Conservation (phyloP, 2,888 invertebrate genomes). For the Drosophila glabriapex region DNA sequence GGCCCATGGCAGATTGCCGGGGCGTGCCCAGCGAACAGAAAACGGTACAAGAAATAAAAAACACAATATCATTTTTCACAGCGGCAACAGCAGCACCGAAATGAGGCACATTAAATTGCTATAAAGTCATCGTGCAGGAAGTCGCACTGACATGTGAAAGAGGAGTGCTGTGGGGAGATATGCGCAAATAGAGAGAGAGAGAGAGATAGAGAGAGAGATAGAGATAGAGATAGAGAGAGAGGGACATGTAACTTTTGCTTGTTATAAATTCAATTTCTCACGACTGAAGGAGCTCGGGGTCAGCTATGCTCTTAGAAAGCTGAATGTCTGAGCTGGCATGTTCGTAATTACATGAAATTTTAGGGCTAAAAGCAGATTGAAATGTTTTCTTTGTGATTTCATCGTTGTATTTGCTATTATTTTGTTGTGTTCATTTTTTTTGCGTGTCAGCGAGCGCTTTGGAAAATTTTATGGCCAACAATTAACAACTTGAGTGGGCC, state of each 20-base stretch:
- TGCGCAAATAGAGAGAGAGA: neutral
- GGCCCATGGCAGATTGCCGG: conserved; percentile 32
- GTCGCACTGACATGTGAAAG: conserved; percentile 43
- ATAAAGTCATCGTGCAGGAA: conserved; percentile 70
- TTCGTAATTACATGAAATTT: conserved; percentile 47
- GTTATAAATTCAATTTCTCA: conserved; percentile 75
- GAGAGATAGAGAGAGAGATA: conserved; percentile 4
- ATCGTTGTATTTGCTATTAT: conserved; percentile 20
- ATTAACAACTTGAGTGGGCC: conserved; percentile 65
- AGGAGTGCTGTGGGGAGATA: neutral
- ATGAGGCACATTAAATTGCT: conserved; percentile 74
- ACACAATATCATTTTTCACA: conserved; percentile 71
- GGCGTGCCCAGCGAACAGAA: conserved; percentile 27
- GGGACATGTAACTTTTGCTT: conserved; percentile 67
- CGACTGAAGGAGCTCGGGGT: conserved; percentile 35
- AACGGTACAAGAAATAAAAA: conserved; percentile 14
- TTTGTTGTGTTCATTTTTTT: conserved; percentile 25
- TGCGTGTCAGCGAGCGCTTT: conserved; percentile 65
- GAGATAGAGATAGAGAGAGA: neutral
- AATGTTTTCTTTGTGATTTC: conserved; percentile 40
- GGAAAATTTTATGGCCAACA: conserved; percentile 71
- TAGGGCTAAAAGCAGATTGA: conserved; percentile 58
- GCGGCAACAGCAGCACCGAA: conserved; percentile 12
- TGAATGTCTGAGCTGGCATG: neutral
- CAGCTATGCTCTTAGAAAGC: neutral